Evolutionary conservation across 2,888 invertebrate species (phyloP).

Genomic region (Platycnemis pennipes): DNA sequence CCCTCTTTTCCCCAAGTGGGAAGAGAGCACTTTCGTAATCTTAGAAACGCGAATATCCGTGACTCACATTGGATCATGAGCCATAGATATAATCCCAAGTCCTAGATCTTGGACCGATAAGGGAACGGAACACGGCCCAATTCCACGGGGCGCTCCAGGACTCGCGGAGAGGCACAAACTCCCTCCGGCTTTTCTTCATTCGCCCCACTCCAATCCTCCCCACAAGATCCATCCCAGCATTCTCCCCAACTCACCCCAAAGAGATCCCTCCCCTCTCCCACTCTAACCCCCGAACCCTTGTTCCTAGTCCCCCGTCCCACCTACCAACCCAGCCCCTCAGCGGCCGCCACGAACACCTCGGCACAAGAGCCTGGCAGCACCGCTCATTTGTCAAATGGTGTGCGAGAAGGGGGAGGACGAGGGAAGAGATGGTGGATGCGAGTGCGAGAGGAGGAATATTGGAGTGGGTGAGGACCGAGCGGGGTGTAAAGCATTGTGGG

Average conservation of each 20-base stretch:
- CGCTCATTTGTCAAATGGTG: slow-evolving; percentile 61
- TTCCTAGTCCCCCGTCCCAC: not conserved
- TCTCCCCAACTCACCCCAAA: not conserved
- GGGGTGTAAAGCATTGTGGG: not conserved
- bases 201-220: not conserved
- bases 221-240: not conserved
- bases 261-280: not conserved
- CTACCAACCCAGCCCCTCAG: not conserved
- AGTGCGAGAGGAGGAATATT: not conserved
- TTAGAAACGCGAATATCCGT: too few species aligned
- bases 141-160: not conserved
- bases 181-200: not conserved
- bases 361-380: slow-evolving; percentile 33
- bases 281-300: not conserved
- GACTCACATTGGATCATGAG: too few species aligned
- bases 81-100: too few species aligned
- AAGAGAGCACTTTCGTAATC: too few species aligned
- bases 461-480: not conserved
- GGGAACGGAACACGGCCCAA: not conserved
- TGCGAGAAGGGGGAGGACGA: not conserved
- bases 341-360: not conserved
- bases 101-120: not conserved
- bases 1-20: too few species aligned
- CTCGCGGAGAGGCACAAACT: not conserved
- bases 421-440: not conserved